Evolutionary conservation across 2,888 invertebrate species (phyloP).

Genomic region (Drosophila kambysellisi): DNA sequence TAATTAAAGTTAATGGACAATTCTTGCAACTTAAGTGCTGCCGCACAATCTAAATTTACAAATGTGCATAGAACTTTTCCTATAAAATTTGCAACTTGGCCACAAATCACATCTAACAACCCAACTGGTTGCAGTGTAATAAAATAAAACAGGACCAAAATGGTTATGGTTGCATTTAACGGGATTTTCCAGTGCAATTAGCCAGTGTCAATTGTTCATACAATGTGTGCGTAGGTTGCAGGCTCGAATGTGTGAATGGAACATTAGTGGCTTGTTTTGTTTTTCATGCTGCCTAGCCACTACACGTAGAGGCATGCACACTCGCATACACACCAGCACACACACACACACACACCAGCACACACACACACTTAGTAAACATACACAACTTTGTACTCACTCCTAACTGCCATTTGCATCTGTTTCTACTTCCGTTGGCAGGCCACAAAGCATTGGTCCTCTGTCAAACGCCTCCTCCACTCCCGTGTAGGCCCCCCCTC

Average conservation of each 20-base stretch:
- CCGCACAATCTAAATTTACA: background rate
- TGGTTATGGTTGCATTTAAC: conserved; percentile 60
- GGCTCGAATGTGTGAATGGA: conserved; percentile 31
- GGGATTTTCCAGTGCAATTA: conserved; percentile 72
- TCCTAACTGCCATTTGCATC: conserved; percentile 70
- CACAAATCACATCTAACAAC: background rate
- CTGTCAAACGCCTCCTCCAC: conserved; percentile 18
- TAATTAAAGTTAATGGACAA: background rate
- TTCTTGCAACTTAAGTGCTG: background rate
- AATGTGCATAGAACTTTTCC: background rate
- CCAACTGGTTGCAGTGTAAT: conserved; percentile 32
- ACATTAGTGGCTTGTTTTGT: conserved; percentile 68
- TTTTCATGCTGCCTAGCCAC: conserved; percentile 44
- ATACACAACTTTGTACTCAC: conserved; percentile 9
- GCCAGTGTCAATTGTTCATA: conserved; percentile 69
- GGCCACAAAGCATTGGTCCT: conserved; percentile 58
- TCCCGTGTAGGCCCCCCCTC: background rate
- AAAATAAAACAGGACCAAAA: conserved; percentile 29
- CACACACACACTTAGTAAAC: conserved; percentile 3
- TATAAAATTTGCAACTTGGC: background rate
- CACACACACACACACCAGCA: conserved; percentile 6
- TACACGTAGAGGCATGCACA: conserved; percentile 9
- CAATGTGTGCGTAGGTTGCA: conserved; percentile 7
- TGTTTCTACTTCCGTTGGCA: conserved; percentile 73
- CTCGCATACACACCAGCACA: conserved; percentile 12